These are phyloP conservation scores for Harpagoxenus sublaevis DNA, from an alignment of 2,888 invertebrate genomes.

Conservation along the genomic window DNA sequence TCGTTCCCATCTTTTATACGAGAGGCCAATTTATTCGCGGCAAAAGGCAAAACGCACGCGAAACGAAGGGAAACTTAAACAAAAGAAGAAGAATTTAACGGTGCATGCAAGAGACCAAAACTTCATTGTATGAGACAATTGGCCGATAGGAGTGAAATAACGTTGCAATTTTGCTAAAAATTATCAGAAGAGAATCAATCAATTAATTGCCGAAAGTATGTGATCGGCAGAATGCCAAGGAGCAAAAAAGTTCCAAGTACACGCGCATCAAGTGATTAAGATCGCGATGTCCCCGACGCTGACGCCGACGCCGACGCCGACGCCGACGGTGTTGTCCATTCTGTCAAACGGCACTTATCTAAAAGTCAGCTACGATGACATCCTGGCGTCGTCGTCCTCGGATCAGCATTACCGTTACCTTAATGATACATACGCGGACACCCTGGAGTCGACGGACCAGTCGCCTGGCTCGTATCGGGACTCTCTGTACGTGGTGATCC, in stretches of 20 bases:
- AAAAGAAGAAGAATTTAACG: background rate
- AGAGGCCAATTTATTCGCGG: background rate
- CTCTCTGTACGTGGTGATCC: conserved; percentile 85
- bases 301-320: too few relatives aligned
- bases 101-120: background rate
- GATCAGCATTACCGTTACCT: background rate
- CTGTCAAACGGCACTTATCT: conserved; percentile 29
- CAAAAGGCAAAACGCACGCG: too few relatives aligned
- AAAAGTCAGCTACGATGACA: background rate
- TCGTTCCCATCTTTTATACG: background rate
- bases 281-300: conserved; percentile 47
- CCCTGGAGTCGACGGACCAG: background rate
- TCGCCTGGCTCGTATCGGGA: conserved; percentile 77
- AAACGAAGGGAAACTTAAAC: background rate
- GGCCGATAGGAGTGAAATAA: background rate
- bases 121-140: background rate
- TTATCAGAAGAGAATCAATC: background rate
- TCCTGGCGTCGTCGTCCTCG: background rate
- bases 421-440: conserved; percentile 34
- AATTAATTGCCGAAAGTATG: background rate
- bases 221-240: background rate
- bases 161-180: background rate
- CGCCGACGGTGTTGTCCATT: background rate
- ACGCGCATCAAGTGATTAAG: background rate
- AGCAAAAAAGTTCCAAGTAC: background rate